phyloP scores from a whole-genome alignment of 2,888 invertebrate genomes.

The Troglohyphantes excavatus region DNA sequence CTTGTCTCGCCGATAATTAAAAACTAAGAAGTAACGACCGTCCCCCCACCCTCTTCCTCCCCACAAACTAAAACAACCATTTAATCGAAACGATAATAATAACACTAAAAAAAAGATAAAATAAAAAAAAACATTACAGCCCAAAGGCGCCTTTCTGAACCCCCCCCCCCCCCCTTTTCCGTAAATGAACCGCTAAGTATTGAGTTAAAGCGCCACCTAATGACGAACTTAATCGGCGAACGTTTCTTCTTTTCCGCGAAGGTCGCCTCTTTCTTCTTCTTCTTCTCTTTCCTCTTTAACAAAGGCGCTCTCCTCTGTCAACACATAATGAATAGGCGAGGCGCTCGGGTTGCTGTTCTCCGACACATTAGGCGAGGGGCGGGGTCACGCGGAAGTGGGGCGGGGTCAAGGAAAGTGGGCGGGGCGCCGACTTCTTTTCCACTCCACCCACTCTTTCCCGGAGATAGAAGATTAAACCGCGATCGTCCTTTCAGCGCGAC shows the following conservation, averaged over 20 bases:
- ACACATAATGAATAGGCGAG: slow-evolving; percentile 70
- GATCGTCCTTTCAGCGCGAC: slow-evolving; percentile 28
- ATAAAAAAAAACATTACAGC: background rate
- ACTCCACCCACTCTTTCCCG: slow-evolving; percentile 3
- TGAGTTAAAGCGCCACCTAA: slow-evolving; percentile 49
- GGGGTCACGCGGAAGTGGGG: slow-evolving; percentile 40
- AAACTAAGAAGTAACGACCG: slow-evolving; percentile 45
- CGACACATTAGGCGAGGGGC: slow-evolving; percentile 61
- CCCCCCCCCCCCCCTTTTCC: slow-evolving; percentile 3
- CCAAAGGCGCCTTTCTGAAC: slow-evolving; percentile 26
- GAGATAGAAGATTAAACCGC: slow-evolving; percentile 42
- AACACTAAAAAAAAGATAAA: background rate
- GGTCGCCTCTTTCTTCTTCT: slow-evolving; percentile 11
- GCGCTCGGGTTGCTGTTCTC: slow-evolving; percentile 60
- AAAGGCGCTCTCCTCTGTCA: slow-evolving; percentile 64
- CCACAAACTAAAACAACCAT: slow-evolving; percentile 54
- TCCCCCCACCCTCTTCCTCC: background rate
- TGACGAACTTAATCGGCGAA: slow-evolving; percentile 42
- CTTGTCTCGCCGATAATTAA: slow-evolving; percentile 47
- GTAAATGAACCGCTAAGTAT: slow-evolving; percentile 72
- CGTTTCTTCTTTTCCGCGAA: no score
- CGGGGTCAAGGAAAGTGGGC: slow-evolving; percentile 35
- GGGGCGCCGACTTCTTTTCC: background rate
- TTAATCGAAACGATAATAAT: slow-evolving; percentile 38
- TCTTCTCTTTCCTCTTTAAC: slow-evolving; percentile 15